phyloP scores from a whole-genome alignment of 2,113 vertebrate species.

The Lota lota region DNA sequence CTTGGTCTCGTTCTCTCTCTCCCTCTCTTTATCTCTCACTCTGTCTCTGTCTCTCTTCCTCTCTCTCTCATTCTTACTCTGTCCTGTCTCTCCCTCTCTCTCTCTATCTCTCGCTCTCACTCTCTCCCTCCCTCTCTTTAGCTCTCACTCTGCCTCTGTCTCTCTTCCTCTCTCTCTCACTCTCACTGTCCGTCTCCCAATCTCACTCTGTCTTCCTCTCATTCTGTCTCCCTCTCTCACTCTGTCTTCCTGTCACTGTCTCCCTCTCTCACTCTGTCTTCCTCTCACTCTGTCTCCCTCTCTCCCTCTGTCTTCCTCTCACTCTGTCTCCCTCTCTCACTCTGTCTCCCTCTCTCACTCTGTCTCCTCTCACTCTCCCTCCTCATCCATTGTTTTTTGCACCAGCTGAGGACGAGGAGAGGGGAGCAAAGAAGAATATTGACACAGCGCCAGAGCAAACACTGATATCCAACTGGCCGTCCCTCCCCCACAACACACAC shows the following conservation, averaged over 20 bases:
- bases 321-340: neutral
- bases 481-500: constrained; percentile 46
- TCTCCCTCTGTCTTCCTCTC: constrained; percentile 42
- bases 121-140: too few relatives aligned
- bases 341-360: too few relatives aligned
- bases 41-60: too few relatives aligned
- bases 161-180: neutral
- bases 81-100: too few relatives aligned
- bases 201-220: constrained; percentile 4
- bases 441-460: constrained; percentile 58
- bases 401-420: too few relatives aligned
- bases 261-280: neutral
- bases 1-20: too few relatives aligned
- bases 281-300: constrained; percentile 1
- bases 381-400: too few relatives aligned
- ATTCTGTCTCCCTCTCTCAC: neutral
- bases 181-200: constrained; percentile 26
- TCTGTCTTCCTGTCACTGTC: neutral
- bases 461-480: constrained; percentile 60
- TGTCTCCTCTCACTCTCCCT: too few relatives aligned
- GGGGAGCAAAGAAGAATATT: constrained; percentile 48
- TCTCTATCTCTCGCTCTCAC: too few relatives aligned
- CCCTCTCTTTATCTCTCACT: too few relatives aligned
- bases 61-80: too few relatives aligned
- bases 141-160: too few relatives aligned